Base-by-base conservation (phyloP, 2,113 vertebrate species). In the Gambusia affinis region DNA sequence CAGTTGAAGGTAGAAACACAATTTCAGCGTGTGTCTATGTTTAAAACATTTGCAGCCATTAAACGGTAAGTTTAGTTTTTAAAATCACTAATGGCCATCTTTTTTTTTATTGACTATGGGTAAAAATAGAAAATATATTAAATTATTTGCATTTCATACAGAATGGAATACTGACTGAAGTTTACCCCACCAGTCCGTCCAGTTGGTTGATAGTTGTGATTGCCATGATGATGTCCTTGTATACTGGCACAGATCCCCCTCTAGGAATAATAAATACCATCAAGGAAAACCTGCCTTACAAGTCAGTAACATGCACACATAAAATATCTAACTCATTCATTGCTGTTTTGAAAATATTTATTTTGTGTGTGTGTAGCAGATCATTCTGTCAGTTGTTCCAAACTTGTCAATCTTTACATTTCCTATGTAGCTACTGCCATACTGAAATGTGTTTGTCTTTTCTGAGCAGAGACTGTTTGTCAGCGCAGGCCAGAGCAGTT, bases 181-280 rank as follows among this genome's bases (percentile, higher is more conserved):
- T 99, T n/a, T 99, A 97, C 85, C 98, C 98, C 0, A 97, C 97
- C 24, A 97, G 97, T 78, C 98, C 97, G 0, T 96, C 95, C 85
- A 96, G 97, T 87, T 99, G 97, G 98, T 90, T 99, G 84, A 95
- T 96, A 0, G 92, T 97, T 29, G 94, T 97, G 35, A 87, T 96
- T 60, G 91, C 94, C 11, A 97, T 97, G 2, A 94, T 97, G 84
- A 96, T 96, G 22, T 96, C 96, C 64, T 92, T 95, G 87, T 99
- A 97, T 67, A 94, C 93, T 85, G 92, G 88, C 1, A 35, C 96
- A 1, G 97, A 99, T 62, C 92, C 94, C 0, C 98, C 97, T 19
- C 85, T 97, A 73, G 98, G 97, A 19, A 89, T 97, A 76, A 95
- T 99, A 35, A 83, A 87, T 29, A 75, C 73, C 66, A 97, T 99